Conservation (phyloP, 2,888 invertebrate species). For the Neocrepidodera transversa region DNA sequence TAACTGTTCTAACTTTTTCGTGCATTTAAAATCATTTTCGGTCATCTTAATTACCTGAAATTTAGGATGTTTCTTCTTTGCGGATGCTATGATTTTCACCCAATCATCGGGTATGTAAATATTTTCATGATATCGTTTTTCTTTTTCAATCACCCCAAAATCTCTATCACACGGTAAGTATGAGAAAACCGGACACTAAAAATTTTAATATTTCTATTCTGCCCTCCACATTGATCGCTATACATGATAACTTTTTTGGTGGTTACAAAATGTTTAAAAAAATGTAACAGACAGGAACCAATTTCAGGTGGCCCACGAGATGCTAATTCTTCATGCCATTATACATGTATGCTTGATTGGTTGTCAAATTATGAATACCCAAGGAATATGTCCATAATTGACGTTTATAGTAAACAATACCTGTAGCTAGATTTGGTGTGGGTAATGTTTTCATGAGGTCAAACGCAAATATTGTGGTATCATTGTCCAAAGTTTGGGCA, state of each 20-base stretch:
- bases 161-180: slow-evolving; percentile 14
- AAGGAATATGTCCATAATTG: background rate
- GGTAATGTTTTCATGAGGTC: background rate
- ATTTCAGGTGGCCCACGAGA: slow-evolving; percentile 42
- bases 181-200: slow-evolving; percentile 30
- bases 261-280: slow-evolving; percentile 28
- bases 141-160: slow-evolving; percentile 1
- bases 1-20: too few species aligned
- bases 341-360: background rate
- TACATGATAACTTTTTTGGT: slow-evolving; percentile 30
- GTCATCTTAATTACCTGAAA: background rate
- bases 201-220: slow-evolving; percentile 40
- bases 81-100: too few species aligned
- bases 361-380: background rate
- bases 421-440: background rate
- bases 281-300: slow-evolving; percentile 38
- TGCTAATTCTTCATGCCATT: slow-evolving; percentile 21
- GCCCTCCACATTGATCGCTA: slow-evolving; percentile 28
- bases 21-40: background rate
- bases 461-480: background rate
- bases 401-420: background rate
- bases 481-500: background rate
- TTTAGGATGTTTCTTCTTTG: too few species aligned
- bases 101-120: too few species aligned
- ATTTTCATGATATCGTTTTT: too few species aligned